A percentile compares a stretch with the other conserved stretches of the same genome.
These are phyloP conservation scores for Trogon surrucura DNA, from an alignment of 2,113 vertebrate genomes.

Conservation along the genomic window DNA sequence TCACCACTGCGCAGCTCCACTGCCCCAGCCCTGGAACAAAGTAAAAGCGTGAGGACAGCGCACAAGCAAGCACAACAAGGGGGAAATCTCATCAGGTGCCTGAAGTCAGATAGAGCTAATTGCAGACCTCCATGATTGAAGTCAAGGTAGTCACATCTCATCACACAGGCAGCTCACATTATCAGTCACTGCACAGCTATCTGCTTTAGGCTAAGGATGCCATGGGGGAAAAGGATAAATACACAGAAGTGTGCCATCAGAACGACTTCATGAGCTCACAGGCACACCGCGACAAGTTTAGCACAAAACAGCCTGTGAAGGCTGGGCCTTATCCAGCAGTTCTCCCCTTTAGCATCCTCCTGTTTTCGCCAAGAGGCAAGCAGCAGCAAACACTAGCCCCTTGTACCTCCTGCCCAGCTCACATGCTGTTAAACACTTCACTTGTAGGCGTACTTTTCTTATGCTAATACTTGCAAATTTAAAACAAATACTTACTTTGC, in stretches of 20 bases:
- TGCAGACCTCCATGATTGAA: slow-evolving; percentile 72
- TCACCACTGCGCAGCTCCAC: not conserved
- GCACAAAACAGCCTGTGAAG: not conserved
- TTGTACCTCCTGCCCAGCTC: not conserved
- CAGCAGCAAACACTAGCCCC: not conserved
- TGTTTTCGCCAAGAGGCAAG: not conserved
- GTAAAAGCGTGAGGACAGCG: not conserved
- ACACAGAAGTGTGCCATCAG: fast-evolving
- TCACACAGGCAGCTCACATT: slow-evolving; percentile 67
- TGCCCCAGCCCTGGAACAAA: not conserved
- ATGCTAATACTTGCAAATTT: not conserved
- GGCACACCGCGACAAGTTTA: not conserved
- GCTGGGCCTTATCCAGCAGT: not conserved
- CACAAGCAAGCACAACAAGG: fast-evolving
- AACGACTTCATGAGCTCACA: not conserved
- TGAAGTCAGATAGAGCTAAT: slow-evolving; percentile 85
- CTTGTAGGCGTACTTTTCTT: not conserved
- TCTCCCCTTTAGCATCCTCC: not conserved
- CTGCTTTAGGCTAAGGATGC: not conserved
- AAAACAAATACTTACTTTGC: slow-evolving; percentile 1
- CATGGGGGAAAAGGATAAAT: not conserved
- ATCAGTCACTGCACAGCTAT: not conserved
- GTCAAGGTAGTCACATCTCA: slow-evolving; percentile 76
- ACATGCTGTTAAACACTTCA: not conserved
- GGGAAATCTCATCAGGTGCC: not conserved